A percentile compares a stretch with the other conserved stretches of the same genome.
Conservation (phyloP, 2,888 invertebrate species). For the Panzeria rudis region DNA sequence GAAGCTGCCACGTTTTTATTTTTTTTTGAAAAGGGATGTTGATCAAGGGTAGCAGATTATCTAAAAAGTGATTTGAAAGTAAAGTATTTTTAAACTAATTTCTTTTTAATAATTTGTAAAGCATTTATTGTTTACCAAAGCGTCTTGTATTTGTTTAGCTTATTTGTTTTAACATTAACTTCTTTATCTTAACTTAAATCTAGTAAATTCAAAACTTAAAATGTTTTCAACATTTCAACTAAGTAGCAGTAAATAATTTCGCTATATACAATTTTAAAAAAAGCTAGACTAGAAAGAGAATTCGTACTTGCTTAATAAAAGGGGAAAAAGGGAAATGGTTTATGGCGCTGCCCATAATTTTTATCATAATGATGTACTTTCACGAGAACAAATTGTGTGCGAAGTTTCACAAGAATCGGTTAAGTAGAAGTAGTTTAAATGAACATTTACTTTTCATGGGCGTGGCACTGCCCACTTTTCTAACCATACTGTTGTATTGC, state of each 20-base stretch:
- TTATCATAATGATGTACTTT: too few species aligned
- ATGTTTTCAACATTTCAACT: constrained; percentile 46
- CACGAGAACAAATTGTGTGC: too few species aligned
- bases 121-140: constrained; percentile 84
- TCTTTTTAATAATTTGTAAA: constrained; percentile 80
- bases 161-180: constrained; percentile 59
- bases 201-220: constrained; percentile 61
- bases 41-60: too few species aligned
- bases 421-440: too few species aligned
- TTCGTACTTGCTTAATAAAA: constrained; percentile 16
- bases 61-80: too few species aligned
- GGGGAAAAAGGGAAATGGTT: background rate
- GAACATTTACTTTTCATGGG: too few species aligned
- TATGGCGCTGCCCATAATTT: too few species aligned
- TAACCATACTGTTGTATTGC: too few species aligned
- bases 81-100: constrained; percentile 29
- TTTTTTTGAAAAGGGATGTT: too few species aligned
- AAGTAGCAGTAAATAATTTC: constrained; percentile 32
- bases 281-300: background rate
- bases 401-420: too few species aligned
- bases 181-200: constrained; percentile 68
- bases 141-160: constrained; percentile 75
- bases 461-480: too few species aligned
- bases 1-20: too few species aligned
- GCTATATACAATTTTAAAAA: constrained; percentile 6